Evolutionary conservation across 2,113 vertebrate genomes (phyloP), one percentile per base, ranked within the genome.

Genomic region (Grammomys dolichurus): DNA sequence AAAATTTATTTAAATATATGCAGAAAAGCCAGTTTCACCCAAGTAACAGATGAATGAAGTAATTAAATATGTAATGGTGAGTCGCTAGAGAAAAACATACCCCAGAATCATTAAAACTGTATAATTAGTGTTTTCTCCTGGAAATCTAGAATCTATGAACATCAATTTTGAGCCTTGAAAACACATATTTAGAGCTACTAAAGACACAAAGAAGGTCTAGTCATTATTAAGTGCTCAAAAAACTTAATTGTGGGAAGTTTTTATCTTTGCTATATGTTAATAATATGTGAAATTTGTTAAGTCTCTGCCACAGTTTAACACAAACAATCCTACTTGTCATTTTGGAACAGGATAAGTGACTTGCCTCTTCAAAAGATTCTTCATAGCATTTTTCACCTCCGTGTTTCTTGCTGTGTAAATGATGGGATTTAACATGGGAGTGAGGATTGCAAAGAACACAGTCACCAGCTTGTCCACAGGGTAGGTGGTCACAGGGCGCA

Each of bases 331-430:
- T 84, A 56, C 24, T 20, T 72, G 22, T 20, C 58, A 48, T 54
- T 67, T 67, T 36, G 58, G 0, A 72, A 51, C 0, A 73, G 24
- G 16, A 6, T 92, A 94, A 72, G 1, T 82, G 36, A 84, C 12
- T 75, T 84, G 96, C 46, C 11, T 96, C 88, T 93, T 96, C 48
- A 90, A 54, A 36, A 98, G 89, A 58, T 2, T 95, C 24, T 33
- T 96, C 72, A 97, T 63, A 69, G 96, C 94, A 26, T 86, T 93
- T 90, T 98, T 98, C 20, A 97, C 93, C 48, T 98, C 96, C 67
- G 89, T 60, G 48, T 97, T 97, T 77, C 97, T 98, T 36, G 95
- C 93, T 19, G 95, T 98, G 70, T 98, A 98, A 85, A 98, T 97
- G 46, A 98, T 48, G 22, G 97, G 97, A 73, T 98, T 98, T 40